These are phyloP conservation scores for Bothrops jararaca DNA, from an alignment of 2,113 vertebrate genomes.

Conservation along the genomic window DNA sequence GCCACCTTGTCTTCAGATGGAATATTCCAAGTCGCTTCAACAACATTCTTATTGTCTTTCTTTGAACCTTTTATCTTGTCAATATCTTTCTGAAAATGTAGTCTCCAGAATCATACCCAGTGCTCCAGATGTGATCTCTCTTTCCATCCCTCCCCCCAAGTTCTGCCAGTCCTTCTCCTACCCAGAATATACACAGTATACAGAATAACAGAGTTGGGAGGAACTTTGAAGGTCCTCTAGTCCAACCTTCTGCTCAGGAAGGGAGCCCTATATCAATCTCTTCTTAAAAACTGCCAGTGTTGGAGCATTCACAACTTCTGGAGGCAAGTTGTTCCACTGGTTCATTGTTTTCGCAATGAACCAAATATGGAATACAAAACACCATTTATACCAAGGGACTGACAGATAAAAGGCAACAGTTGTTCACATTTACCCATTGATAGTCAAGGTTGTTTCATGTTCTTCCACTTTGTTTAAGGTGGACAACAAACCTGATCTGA, in stretches of 20 bases:
- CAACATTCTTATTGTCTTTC: neutral
- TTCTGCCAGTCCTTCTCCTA: neutral
- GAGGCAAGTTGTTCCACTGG: neutral
- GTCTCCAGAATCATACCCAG: neutral
- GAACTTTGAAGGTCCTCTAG: neutral
- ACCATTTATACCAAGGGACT: neutral
- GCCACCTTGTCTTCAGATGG: neutral
- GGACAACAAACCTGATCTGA: neutral
- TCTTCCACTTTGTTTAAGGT: neutral
- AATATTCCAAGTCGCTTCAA: neutral
- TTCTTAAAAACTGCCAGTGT: neutral
- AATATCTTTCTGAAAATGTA: neutral
- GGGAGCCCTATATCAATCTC: neutral
- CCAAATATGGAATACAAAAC: neutral
- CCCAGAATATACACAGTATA: neutral
- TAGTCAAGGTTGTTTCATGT: neutral
- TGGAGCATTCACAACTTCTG: neutral
- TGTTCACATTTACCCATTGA: too few relatives aligned
- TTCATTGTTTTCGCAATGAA: neutral
- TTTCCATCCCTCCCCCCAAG: neutral
- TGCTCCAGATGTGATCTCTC: neutral
- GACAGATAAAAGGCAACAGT: too few relatives aligned
- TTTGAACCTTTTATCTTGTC: neutral
- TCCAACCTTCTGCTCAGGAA: neutral
- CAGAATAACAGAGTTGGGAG: neutral